A percentile compares a stretch with the other conserved stretches of the same genome.
These are phyloP conservation scores for Pseudocheirus occidentalis DNA, from an alignment of 2,797 vertebrate genomes.

Conservation along the genomic window DNA sequence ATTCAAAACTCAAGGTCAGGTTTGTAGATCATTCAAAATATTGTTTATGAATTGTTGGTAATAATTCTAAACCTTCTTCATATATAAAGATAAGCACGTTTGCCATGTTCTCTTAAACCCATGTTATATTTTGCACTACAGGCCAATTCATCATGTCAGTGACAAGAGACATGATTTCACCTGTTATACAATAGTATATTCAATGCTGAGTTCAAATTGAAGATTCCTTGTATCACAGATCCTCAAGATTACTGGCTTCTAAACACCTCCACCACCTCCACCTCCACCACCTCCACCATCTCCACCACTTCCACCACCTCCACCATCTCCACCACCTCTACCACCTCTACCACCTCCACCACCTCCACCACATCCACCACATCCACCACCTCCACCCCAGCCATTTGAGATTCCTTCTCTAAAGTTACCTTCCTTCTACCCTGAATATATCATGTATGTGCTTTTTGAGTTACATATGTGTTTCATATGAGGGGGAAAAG, in stretches of 20 bases:
- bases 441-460: neutral
- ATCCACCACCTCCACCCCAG: neutral
- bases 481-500: neutral
- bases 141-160: slow-evolving; percentile 8
- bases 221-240: slow-evolving; percentile 23
- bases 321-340: neutral
- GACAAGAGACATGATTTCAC: slow-evolving; percentile 45
- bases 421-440: neutral
- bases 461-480: neutral
- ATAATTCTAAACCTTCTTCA: slow-evolving; percentile 46
- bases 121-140: slow-evolving; percentile 47
- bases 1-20: slow-evolving; percentile 24
- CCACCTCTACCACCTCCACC: no score
- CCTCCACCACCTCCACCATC: neutral
- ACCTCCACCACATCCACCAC: neutral
- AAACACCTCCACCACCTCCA: neutral
- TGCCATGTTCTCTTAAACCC: neutral
- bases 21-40: slow-evolving; percentile 13
- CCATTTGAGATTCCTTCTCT: neutral
- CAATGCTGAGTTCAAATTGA: neutral
- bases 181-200: slow-evolving; percentile 43
- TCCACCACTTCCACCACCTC: neutral
- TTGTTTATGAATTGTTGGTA: slow-evolving; percentile 29
- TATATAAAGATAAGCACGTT: neutral
- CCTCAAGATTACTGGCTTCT: slow-evolving; percentile 55